Evolutionary conservation across 2,113 vertebrate species (phyloP).

Genomic region (Spilogale gracilis): DNA sequence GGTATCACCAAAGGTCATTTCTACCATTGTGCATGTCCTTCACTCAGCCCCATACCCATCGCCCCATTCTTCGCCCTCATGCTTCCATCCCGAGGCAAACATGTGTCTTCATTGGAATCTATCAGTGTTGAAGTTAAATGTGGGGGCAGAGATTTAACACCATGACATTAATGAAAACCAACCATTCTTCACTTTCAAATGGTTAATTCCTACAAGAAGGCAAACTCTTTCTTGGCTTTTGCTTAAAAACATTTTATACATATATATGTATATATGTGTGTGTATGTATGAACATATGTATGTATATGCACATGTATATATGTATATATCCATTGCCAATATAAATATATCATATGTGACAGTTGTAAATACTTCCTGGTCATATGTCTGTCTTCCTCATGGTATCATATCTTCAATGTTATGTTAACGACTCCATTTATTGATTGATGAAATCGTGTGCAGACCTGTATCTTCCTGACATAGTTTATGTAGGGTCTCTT

Average conservation of each 20-base stretch:
- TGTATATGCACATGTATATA: slow-evolving; percentile 83
- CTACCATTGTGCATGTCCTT: slow-evolving; percentile 77
- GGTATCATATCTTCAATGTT: slow-evolving; percentile 89
- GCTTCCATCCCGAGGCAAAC: slow-evolving; percentile 47
- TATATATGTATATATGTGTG: slow-evolving; percentile 87
- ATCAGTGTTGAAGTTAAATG: slow-evolving; percentile 52
- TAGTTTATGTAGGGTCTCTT: slow-evolving; percentile 92
- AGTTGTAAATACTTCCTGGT: slow-evolving; percentile 91
- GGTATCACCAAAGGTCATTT: slow-evolving; percentile 90
- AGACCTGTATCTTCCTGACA: slow-evolving; percentile 90
- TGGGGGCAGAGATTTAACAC: slow-evolving; percentile 79
- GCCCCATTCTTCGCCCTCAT: slow-evolving; percentile 64
- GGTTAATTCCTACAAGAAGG: slow-evolving; percentile 83
- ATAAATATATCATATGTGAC: slow-evolving; percentile 90
- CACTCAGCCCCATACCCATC: not conserved
- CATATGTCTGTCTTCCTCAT: slow-evolving; percentile 89
- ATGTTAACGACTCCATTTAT: slow-evolving; percentile 90
- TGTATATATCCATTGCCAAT: slow-evolving; percentile 85
- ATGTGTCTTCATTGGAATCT: slow-evolving; percentile 45
- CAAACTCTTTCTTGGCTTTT: slow-evolving; percentile 85
- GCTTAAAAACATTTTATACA: slow-evolving; percentile 88
- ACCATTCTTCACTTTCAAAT: slow-evolving; percentile 81
- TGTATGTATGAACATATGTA: slow-evolving; percentile 81
- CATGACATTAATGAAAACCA: slow-evolving; percentile 62
- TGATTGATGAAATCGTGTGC: slow-evolving; percentile 88